phyloP scores from a whole-genome alignment of 2,113 vertebrate species.

The Calyptomena viridis region DNA sequence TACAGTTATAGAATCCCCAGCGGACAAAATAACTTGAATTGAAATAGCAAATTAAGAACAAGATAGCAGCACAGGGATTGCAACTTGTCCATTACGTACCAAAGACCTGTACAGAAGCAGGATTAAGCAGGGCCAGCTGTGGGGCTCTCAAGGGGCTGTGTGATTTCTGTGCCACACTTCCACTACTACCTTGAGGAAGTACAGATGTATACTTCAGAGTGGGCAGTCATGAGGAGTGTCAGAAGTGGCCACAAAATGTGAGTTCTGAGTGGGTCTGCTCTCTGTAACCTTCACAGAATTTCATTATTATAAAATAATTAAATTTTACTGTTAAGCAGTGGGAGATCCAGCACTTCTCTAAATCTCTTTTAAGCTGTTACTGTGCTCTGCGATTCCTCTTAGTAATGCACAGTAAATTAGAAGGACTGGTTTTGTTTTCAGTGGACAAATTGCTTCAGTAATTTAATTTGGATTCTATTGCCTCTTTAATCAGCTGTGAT shows the following conservation, averaged over 20 bases:
- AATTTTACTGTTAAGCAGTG: constrained; percentile 19
- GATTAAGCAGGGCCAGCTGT: neutral
- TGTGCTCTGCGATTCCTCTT: constrained; percentile 30
- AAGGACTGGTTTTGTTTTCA: constrained; percentile 43
- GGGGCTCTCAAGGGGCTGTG: neutral
- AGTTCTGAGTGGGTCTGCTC: neutral
- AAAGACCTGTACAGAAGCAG: neutral
- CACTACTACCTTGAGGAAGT: neutral
- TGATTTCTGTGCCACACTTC: neutral
- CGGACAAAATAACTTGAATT: neutral
- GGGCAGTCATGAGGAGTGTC: neutral
- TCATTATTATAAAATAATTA: constrained; percentile 31
- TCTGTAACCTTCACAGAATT: neutral
- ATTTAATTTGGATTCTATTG: constrained; percentile 64
- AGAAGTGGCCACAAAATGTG: neutral
- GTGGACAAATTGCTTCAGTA: constrained; percentile 46
- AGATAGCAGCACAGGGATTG: neutral
- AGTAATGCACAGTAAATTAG: constrained; percentile 57
- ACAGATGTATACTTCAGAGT: neutral
- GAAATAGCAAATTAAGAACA: neutral
- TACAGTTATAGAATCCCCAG: neutral
- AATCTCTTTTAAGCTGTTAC: constrained; percentile 29
- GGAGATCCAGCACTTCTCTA: constrained; percentile 39
- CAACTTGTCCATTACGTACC: neutral
- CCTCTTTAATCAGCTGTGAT: constrained; percentile 61